Base-by-base conservation (phyloP, 2,888 invertebrate genomes). In the Mythimna albipuncta region DNA sequence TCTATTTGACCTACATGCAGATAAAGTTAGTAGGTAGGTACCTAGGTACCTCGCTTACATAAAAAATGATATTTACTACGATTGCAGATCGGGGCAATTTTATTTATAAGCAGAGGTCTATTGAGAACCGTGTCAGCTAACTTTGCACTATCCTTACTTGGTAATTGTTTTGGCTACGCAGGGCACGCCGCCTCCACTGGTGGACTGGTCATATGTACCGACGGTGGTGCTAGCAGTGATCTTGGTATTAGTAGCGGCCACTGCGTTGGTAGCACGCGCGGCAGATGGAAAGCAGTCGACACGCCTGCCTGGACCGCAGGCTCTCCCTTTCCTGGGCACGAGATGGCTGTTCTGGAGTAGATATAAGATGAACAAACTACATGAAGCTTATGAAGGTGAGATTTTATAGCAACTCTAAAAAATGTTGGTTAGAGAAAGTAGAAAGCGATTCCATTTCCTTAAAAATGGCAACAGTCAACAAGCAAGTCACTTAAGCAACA, bases 361-460 rank as follows among this genome's bases (percentile, higher is more conserved):
- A 74, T 98, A 98, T 88, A 97, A 96, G 87, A 97, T 98, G 94
- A 97, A 97, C 81, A 97, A 98, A 90, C 94, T 98, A 61, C 98
- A 98, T 91, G 97, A 98, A 89, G 98, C 98, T 82, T 98, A 98
- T 93, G 97, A 97, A 96, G 98, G 98, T 98, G 92, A 95, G 90
- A 76, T 81, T 66, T 64, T 47, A 2, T n/a, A 57, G 26, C 16
- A 38, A 26, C 6, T 5, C 5, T 66, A 32, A 26, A 38, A 52
- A 41, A 64, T 13, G 9, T 13, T 13, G 10, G 35, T 4, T 55
- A 21, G 16, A 13, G 9, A 47, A 67, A 67, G 13, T 21, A 38
- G 7, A 21, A 44, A 26, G n/a, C 11, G 7, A 13, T 58, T n/a
- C 7, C 9, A 26, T 38, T 69, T 19, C 50, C 21, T 16, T 47